Percentiles rank a stretch among this genome's conserved stretches.
Conservation (phyloP, 2,113 vertebrate species). For the Camelus dromedarius region DNA sequence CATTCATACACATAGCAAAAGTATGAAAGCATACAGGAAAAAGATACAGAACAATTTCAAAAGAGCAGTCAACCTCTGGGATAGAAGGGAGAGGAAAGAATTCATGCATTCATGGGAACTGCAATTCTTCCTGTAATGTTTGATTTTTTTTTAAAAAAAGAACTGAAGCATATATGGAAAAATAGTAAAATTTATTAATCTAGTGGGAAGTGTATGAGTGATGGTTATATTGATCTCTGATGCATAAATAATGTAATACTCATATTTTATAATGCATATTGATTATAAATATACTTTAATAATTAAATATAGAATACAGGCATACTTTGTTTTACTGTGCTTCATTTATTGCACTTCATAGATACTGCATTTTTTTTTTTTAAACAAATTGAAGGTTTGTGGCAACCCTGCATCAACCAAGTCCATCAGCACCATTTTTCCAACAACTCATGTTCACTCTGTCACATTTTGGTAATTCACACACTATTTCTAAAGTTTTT, state of each 20-base stretch:
- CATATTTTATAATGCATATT: background rate
- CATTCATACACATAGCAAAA: background rate
- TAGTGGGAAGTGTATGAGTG: background rate
- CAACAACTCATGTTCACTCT: background rate
- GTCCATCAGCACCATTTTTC: background rate
- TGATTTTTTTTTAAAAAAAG: background rate
- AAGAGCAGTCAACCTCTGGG: background rate
- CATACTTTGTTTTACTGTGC: background rate
- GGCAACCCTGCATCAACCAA: background rate
- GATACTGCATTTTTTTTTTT: background rate
- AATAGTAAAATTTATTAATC: background rate
- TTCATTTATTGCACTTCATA: background rate
- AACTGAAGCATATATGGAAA: background rate
- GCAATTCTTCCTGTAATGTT: background rate
- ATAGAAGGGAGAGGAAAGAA: background rate
- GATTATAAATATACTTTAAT: background rate
- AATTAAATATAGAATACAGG: background rate
- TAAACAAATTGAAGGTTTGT: background rate
- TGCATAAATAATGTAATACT: background rate
- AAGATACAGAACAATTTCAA: conserved; percentile 13
- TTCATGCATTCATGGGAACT: background rate
- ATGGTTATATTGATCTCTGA: background rate
- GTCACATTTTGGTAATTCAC: background rate
- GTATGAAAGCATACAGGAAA: background rate
- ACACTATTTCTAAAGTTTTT: background rate